Evolutionary conservation across 53 echinoderm and acorn worm genomes (phyloP).

Genomic region (Paelopatides confundens): DNA sequence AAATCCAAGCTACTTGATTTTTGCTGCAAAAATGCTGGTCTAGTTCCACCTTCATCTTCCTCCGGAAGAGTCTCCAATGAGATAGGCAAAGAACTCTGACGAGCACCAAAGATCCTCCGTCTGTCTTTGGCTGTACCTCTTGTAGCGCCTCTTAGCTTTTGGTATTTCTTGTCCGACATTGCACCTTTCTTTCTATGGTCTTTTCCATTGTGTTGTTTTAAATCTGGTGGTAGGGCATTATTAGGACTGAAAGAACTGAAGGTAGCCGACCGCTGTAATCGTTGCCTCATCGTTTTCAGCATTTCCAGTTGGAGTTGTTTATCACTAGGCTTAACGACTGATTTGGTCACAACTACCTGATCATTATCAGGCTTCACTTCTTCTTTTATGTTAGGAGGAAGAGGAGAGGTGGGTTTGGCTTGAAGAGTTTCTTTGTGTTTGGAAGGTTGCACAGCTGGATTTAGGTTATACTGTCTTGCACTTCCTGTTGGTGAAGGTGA

Average conservation of each 20-base stretch:
- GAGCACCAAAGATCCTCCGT: constrained; percentile 75
- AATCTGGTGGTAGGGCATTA: not conserved
- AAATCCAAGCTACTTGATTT: constrained; percentile 35
- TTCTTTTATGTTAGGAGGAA: constrained; percentile 38
- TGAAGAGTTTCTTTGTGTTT: not conserved
- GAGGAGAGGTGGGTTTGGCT: constrained; percentile 34
- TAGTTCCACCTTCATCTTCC: constrained; percentile 78
- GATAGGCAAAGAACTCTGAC: constrained; percentile 95
- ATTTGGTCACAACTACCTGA: not conserved
- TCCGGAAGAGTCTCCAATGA: constrained; percentile 93
- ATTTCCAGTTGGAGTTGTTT: constrained; percentile 75
- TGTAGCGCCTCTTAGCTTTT: constrained; percentile 34
- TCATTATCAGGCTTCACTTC: constrained; percentile 11
- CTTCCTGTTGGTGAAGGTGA: constrained; percentile 37
- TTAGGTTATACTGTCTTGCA: not conserved
- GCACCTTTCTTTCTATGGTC: constrained; percentile 63
- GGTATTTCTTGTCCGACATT: constrained; percentile 51
- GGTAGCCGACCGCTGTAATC: constrained; percentile 71
- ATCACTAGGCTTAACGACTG: constrained; percentile 47
- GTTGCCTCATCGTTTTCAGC: constrained; percentile 75
- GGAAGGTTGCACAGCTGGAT: not conserved
- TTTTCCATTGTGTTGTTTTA: constrained; percentile 45
- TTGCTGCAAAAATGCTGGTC: constrained; percentile 50
- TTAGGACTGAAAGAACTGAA: constrained; percentile 59
- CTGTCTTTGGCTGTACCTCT: constrained; percentile 78